Base-by-base conservation (phyloP, 37 sponge, comb jelly and placozoan species). In the Aplysina aerophoba region DNA sequence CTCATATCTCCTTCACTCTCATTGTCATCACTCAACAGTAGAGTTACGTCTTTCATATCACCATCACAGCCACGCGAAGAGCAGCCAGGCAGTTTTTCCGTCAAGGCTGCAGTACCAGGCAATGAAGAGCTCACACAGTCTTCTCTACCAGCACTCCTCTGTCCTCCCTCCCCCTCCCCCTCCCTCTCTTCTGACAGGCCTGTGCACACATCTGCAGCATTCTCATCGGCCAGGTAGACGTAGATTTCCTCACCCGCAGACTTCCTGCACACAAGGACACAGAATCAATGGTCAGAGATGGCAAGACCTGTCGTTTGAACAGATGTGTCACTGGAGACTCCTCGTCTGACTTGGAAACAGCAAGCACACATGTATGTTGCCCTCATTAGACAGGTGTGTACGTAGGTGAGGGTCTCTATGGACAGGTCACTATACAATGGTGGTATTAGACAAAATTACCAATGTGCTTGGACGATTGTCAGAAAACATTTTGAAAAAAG, bases 211-310 rank as follows among this genome's bases (percentile, higher is more conserved):
- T 86, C 67, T 33, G 74, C 79, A 21, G 87, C 87, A 72, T 86
- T 65, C 68, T 82, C 79, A 63, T 90, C 85, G 33, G 41, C 15
- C 5, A 90, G 55, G 57, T 85, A 90, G n/a, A 82, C 90, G 65
- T 68, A 86, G 11, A 90, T 41, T 35, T 55, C 77, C 11, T 39
- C 74, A 57, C 72, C 87, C 3, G 55, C 77, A 39, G 78, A 40
- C 59, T 40, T 63, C 63, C 86, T 90, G 41, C 54, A 84, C 13
- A 55, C 14, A 31, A 4, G 59, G 54, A 21, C 20, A 86, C 6
- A 37, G 72, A 11, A 27, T 71, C 25, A 4, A 2, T 35, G 55
- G 24, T 25, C 15, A 37, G n/a, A 15, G 38, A 41, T 27, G 38
- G 22, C n/a, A n/a, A n/a, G n/a, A n/a, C n/a, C n/a, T n/a, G 38